These are phyloP conservation scores for Florisuga fusca DNA, from an alignment of 2,797 vertebrate species.

Conservation along the genomic window DNA sequence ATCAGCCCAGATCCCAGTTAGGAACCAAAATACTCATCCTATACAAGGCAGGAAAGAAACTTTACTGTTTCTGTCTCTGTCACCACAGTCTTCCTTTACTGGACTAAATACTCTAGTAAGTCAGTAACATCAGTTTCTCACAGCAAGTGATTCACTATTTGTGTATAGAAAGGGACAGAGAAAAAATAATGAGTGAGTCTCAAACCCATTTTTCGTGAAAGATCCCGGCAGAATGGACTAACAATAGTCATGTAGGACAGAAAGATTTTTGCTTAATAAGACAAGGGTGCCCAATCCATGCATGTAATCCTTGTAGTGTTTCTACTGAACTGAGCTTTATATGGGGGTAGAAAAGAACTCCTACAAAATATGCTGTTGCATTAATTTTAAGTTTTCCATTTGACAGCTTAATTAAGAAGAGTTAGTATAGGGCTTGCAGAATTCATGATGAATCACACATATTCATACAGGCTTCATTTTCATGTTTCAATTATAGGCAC, in stretches of 20 bases:
- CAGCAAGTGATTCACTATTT: background rate
- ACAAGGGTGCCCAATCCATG: constrained; percentile 3
- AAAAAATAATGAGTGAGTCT: background rate
- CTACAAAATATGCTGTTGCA: constrained; percentile 76
- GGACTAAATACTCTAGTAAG: background rate
- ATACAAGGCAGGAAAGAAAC: background rate
- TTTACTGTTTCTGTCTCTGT: background rate
- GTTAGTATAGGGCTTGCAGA: constrained; percentile 77
- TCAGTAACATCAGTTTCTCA: background rate
- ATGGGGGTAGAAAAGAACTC: constrained; percentile 63
- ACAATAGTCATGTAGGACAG: background rate
- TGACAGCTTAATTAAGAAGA: constrained; percentile 84
- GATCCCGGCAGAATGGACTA: background rate
- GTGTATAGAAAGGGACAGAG: background rate
- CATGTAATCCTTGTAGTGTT: constrained; percentile 47
- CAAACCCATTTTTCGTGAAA: background rate
- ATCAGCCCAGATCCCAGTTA: background rate
- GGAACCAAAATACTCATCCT: background rate
- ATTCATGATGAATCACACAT: constrained; percentile 82
- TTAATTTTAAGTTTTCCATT: constrained; percentile 82
- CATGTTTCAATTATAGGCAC: constrained; percentile 82
- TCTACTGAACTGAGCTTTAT: constrained; percentile 73
- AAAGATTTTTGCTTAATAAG: constrained; percentile 36
- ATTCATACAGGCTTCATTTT: constrained; percentile 81
- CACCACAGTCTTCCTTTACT: background rate